A percentile compares a stretch with the other conserved stretches of the same genome.
These are phyloP conservation scores for Hyalella azteca DNA, from an alignment of 2,888 invertebrate species.

Conservation along the genomic window DNA sequence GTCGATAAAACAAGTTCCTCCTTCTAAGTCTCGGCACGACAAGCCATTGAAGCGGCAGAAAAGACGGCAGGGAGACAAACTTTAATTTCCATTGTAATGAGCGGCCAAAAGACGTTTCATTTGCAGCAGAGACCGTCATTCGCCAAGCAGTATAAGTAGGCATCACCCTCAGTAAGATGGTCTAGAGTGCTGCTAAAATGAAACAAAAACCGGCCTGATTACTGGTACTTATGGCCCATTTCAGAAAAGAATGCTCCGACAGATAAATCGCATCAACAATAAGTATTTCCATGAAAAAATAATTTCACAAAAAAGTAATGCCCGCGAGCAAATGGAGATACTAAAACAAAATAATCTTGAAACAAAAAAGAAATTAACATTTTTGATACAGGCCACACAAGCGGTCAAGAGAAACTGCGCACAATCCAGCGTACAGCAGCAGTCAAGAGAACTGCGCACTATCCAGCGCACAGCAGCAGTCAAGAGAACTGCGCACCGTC, in stretches of 20 bases:
- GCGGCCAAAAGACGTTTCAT: slow-evolving; percentile 36
- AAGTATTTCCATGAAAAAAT: no score
- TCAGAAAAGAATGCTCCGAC: no score
- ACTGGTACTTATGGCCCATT: no score
- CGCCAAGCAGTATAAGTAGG: slow-evolving; percentile 18
- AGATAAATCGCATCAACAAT: no score
- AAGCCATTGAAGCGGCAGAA: slow-evolving; percentile 30
- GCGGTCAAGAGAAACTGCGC: neutral
- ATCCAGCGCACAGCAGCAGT: neutral
- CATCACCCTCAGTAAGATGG: slow-evolving; percentile 5
- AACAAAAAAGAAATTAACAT: no score
- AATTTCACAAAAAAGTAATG: neutral
- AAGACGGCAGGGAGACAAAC: slow-evolving; percentile 32
- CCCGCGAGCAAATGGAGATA: neutral
- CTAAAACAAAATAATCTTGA: no score
- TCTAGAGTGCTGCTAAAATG: neutral
- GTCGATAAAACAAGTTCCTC: slow-evolving; percentile 33
- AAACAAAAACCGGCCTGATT: no score
- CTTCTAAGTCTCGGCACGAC: slow-evolving; percentile 33
- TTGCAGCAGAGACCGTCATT: slow-evolving; percentile 29
- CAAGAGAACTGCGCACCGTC: no score
- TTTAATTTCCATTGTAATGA: slow-evolving; percentile 37
- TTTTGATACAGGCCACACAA: no score
- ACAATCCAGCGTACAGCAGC: neutral
- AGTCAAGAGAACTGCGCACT: neutral